Percentiles rank a stretch among this genome's conserved stretches.
These are phyloP conservation scores for Cyaniris semiargus DNA, from an alignment of 2,888 invertebrate species.

Conservation along the genomic window DNA sequence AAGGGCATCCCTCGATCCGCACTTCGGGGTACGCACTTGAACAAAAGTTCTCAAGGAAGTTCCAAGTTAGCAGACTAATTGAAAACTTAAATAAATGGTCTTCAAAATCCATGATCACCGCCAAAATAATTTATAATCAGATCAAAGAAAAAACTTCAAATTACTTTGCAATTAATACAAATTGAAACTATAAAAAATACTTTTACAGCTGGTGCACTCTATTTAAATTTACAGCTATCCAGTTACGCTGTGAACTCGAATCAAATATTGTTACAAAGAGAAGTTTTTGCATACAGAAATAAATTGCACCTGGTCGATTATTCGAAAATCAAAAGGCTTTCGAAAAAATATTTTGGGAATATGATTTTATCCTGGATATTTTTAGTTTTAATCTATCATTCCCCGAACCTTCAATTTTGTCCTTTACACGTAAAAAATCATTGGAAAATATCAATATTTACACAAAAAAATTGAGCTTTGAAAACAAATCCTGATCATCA, in stretches of 20 bases:
- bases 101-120: background rate
- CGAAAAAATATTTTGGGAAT: background rate
- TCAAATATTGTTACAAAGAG: slow-evolving; percentile 14
- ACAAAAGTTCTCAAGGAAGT: slow-evolving; percentile 20
- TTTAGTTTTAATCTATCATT: background rate
- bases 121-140: background rate
- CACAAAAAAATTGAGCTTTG: background rate
- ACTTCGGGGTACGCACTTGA: background rate
- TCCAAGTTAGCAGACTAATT: background rate
- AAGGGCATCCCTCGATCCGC: background rate
- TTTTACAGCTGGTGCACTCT: background rate
- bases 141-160: background rate
- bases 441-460: background rate
- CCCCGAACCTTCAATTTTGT: background rate
- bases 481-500: background rate
- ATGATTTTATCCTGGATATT: background rate
- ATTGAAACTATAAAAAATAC: background rate
- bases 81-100: background rate
- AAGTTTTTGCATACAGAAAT: background rate
- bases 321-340: slow-evolving; percentile 2
- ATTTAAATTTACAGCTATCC: background rate
- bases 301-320: background rate
- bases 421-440: background rate
- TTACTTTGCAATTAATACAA: background rate
- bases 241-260: slow-evolving; percentile 11